Conservation (phyloP, 2,797 vertebrate genomes). For the Sciurus carolinensis region DNA sequence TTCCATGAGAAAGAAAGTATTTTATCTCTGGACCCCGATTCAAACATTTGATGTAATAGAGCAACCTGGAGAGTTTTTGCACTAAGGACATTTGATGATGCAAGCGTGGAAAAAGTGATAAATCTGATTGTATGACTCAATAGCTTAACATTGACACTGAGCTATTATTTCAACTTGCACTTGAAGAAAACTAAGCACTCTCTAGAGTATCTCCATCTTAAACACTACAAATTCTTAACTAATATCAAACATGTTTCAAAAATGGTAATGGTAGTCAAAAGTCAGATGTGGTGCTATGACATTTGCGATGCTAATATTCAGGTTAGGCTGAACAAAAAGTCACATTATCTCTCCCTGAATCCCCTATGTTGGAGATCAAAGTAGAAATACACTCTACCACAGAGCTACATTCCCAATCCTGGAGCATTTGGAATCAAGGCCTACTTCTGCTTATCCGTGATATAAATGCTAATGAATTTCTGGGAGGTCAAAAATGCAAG, state of each 20-base stretch:
- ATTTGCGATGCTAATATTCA: neutral
- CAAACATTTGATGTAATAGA: neutral
- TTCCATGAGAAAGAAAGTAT: conserved; percentile 19
- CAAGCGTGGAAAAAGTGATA: neutral
- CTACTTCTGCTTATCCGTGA: neutral
- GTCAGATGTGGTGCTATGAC: neutral
- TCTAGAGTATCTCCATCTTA: neutral
- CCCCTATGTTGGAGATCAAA: neutral
- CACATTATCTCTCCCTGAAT: neutral
- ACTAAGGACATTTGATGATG: neutral
- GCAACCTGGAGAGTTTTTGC: neutral
- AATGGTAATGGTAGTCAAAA: neutral
- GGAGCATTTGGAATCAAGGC: neutral
- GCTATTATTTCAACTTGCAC: neutral
- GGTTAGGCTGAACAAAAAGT: neutral
- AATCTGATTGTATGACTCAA: neutral
- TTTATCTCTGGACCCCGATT: neutral
- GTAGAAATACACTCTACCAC: neutral
- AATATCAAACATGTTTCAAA: neutral
- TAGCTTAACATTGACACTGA: neutral
- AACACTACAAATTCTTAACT: neutral
- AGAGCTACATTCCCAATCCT: neutral
- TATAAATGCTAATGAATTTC: neutral
- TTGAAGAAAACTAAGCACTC: neutral
- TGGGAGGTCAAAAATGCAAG: neutral